Evolutionary conservation across 2,113 vertebrate species (phyloP).

Genomic region (Mus musculus): DNA sequence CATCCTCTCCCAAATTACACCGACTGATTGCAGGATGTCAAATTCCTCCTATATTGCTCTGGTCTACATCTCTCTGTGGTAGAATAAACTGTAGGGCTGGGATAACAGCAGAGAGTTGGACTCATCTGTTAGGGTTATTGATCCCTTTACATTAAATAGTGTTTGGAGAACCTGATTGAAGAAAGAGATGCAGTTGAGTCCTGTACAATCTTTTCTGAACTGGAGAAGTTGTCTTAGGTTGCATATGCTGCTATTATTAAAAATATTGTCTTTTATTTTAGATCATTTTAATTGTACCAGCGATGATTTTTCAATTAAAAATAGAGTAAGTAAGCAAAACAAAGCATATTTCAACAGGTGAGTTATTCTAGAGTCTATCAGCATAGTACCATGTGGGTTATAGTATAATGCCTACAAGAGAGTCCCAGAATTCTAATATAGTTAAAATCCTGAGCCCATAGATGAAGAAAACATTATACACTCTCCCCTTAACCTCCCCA

Average conservation of each 20-base stretch:
- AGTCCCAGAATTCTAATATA: conserved; percentile 42
- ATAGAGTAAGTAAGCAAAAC: not conserved
- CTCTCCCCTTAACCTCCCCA: not conserved
- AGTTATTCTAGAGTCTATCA: not conserved
- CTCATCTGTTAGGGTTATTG: not conserved
- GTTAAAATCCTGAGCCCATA: conserved; percentile 46
- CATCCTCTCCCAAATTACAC: not conserved
- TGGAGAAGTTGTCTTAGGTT: not conserved
- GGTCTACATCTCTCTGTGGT: not conserved
- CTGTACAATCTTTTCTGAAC: not conserved
- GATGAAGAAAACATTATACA: not conserved
- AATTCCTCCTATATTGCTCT: not conserved
- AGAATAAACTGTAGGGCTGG: not conserved
- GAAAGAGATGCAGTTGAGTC: not conserved
- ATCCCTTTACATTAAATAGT: not conserved
- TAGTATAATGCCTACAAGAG: not conserved
- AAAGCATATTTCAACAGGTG: not conserved
- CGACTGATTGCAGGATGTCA: not conserved
- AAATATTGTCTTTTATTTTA: not conserved
- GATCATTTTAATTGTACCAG: not conserved
- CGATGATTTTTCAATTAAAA: not conserved
- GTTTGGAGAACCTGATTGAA: not conserved
- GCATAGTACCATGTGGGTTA: not conserved
- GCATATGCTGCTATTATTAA: not conserved
- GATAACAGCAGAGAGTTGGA: not conserved